These are phyloP conservation scores for Hirudo medicinalis DNA, from an alignment of 1,140 invertebrate genomes.

Conservation along the genomic window DNA sequence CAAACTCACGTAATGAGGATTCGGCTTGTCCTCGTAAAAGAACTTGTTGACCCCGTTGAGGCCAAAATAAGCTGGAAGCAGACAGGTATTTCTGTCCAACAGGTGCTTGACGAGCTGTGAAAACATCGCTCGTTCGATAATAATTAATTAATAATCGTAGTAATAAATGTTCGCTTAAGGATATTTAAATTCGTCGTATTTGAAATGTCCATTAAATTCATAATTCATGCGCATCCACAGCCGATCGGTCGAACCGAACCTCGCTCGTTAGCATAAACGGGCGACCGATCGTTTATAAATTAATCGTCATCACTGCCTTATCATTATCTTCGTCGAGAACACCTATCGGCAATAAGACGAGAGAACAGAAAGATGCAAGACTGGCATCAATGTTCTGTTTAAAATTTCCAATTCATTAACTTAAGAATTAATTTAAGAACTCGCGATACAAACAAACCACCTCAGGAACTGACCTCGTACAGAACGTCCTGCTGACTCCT, in stretches of 20 bases:
- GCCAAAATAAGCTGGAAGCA: conserved; percentile 83
- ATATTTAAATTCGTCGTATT: not conserved
- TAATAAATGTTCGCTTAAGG: not conserved
- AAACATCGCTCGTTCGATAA: conserved; percentile 3
- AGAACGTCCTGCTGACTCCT: conserved; percentile 31
- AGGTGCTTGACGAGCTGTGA: conserved; percentile 62
- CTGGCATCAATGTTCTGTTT: too few species aligned
- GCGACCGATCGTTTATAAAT: not conserved
- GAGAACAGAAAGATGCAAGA: too few species aligned
- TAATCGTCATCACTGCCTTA: not conserved
- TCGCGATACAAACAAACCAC: not conserved
- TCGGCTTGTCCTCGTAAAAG: conserved; percentile 58
- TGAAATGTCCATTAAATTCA: not conserved
- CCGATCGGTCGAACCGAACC: not conserved
- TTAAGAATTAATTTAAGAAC: too few species aligned
- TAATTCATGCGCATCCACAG: not conserved
- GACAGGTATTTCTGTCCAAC: conserved; percentile 76
- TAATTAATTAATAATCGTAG: not conserved
- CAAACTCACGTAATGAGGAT: conserved; percentile 75
- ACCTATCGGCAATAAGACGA: not conserved
- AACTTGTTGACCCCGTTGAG: conserved; percentile 83
- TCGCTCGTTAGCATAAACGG: not conserved
- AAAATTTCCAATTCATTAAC: too few species aligned
- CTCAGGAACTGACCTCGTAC: conserved; percentile 30
- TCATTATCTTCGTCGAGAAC: not conserved